Evolutionary conservation across 1,140 invertebrate genomes (phyloP), one percentile per base, ranked within the genome.

Genomic region (Ceratosolen solmsi): DNA sequence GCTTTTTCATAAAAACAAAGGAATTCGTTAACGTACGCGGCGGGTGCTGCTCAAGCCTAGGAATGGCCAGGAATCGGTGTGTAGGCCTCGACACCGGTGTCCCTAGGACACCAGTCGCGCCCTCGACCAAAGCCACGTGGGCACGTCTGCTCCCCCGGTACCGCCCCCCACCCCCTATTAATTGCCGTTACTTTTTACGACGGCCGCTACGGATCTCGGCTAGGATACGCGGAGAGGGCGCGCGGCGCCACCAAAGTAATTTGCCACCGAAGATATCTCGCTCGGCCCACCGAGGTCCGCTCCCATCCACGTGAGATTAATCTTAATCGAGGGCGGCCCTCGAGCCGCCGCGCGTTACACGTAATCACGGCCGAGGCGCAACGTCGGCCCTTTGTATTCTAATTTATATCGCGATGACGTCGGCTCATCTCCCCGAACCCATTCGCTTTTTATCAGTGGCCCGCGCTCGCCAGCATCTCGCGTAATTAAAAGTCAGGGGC

Each of bases 251-350:
- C 25, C 20, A 79, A 72, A 25, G 63, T 56, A 71, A 71, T 65
- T 78, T 78, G 17, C 75, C 56, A 20, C 20, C n/a, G n/a, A n/a
- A 9, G 30, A 51, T 30, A 51, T 65, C 36, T 38, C 54, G 33
- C 36, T 0, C 11, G 17, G 11, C 1, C 22, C 0, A 36, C 72
- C 3, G 33, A 17, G 72, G 33, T 22, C 51, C 51, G 2, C 25
- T 2, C n/a, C 58, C n/a, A 63, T 30, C 36, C 33, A 49, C 30
- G 49, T 65, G 60, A 75, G 79, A 75, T 75, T 81, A 71, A 76
- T 81, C 72, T 76, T 46, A 75, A 81, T 81, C 80, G 73, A 68
- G 79, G 9, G 20, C 49, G 30, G 27, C 49, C 9, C 27, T 22
- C 5, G 27, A 46, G 5, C 41, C 5, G 25, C 0, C 63, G 33